Evolutionary conservation across 2,797 vertebrate genomes (phyloP), one percentile per base, ranked within the genome.

Genomic region (Aulostomus chinensis): DNA sequence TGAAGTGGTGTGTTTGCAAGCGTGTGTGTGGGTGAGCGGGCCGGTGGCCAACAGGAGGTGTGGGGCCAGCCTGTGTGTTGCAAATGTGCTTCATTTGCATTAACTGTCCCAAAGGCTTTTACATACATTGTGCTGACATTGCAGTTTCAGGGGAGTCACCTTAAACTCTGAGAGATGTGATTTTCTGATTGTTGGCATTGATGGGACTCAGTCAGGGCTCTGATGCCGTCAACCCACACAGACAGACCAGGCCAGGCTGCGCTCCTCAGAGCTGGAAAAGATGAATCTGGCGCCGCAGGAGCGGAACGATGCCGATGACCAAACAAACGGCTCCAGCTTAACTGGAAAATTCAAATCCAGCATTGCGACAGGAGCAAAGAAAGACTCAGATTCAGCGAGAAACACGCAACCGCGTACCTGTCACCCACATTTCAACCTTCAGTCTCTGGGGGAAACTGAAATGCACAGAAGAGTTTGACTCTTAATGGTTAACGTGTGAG

Each of bases 31-130:
- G 9, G 4, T 4, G 16, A 0, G 13, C 5, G 30, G 26, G 9
- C 9, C 9, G 14, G 54, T 26, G 7, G 24, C 4, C 45, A 29
- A 15, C 43, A 22, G 39, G 20, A 40, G 35, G 32, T 8, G 17
- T 5, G 29, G 9, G 26, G 15, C 11, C 6, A 14, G 0, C 28
- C 29, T 34, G 1, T 69, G 58, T 79, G 61, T 71, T 83, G 76
- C 21, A 58, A 81, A 83, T 73, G 43, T 37, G 8, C 13, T 68
- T 43, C 14, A 78, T 87, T 84, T 61, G 68, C 75, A 83, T 80
- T 7, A 33, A 61, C 35, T 46, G 65, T 52, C n/a, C 17, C 17
- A 28, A 12, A 3, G 40, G 5, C n/a, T 36, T 73, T 58, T 54
- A 9, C 40, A 76, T 73, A 39, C 41, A 47, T 9, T 6, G 12